Evolutionary conservation across 2,113 vertebrate species (phyloP).

Genomic region (Gopherus evgoodei): DNA sequence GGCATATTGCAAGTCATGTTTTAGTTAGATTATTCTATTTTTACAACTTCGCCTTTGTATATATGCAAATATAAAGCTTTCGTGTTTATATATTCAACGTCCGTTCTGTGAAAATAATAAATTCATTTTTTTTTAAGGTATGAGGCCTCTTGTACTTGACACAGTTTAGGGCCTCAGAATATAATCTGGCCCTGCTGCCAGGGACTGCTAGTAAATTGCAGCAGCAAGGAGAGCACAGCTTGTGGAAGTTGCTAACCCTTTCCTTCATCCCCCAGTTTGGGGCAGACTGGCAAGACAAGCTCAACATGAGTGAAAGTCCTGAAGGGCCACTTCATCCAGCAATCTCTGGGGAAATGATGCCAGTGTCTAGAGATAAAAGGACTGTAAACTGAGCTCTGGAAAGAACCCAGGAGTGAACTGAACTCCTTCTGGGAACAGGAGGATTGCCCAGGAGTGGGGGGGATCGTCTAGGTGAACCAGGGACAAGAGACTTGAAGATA

Average conservation of each 20-base stretch:
- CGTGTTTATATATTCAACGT: too few species aligned
- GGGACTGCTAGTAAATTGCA: not conserved
- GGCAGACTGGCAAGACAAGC: not conserved
- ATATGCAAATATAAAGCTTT: too few species aligned
- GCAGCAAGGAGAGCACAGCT: not conserved
- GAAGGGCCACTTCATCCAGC: not conserved
- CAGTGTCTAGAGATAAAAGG: not conserved
- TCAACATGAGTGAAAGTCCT: not conserved
- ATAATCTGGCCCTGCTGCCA: not conserved
- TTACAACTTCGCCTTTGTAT: too few species aligned
- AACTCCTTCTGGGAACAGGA: not conserved
- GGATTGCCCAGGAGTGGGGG: not conserved
- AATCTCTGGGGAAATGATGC: not conserved
- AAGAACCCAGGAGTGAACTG: not conserved
- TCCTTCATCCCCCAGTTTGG: not conserved
- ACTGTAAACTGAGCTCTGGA: not conserved
- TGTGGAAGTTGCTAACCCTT: not conserved
- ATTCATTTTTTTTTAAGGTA: too few species aligned
- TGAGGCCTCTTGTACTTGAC: too few species aligned
- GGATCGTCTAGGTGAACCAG: not conserved
- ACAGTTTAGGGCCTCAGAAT: too few species aligned
- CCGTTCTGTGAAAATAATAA: too few species aligned
- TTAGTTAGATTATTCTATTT: too few species aligned
- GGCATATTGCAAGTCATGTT: too few species aligned
- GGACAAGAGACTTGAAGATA: not conserved